phyloP scores from a whole-genome alignment of 2,113 vertebrate genomes.

The Mesembrinibis cayennensis region DNA sequence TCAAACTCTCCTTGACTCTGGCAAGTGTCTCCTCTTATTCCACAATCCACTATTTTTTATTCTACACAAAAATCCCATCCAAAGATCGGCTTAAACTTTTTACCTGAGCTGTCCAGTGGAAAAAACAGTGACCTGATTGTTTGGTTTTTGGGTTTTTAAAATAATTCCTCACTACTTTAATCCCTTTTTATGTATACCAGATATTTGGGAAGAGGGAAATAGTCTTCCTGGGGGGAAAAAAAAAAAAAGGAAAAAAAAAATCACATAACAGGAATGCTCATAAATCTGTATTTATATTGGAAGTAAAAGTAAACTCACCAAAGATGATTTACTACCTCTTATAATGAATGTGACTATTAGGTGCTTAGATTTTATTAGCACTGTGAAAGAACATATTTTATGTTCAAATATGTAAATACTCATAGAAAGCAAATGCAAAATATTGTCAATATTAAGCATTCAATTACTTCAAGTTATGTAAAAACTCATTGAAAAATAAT shows the following conservation, averaged over 20 bases:
- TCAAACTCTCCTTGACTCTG: neutral
- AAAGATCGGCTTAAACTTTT: neutral
- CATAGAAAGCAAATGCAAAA: neutral
- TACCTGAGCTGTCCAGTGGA: neutral
- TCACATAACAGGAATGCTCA: neutral
- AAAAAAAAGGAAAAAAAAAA: neutral
- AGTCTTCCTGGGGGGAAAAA: neutral
- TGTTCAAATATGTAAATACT: conserved; percentile 31
- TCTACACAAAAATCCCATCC: neutral
- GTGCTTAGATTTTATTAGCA: conserved; percentile 3
- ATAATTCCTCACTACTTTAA: neutral
- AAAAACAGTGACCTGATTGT: neutral
- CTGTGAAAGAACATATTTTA: conserved; percentile 19
- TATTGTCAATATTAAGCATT: neutral
- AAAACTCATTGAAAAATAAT: neutral
- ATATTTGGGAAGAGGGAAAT: neutral
- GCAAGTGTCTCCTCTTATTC: neutral
- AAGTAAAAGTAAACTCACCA: conserved; percentile 1
- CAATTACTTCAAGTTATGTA: neutral
- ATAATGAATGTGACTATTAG: neutral
- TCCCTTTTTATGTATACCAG: neutral
- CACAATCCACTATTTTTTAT: neutral
- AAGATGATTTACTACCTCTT: conserved; percentile 3
- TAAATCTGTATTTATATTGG: conserved; percentile 26
- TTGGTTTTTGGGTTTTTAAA: neutral